A percentile compares a stretch with the other conserved stretches of the same genome.
phyloP scores from a whole-genome alignment of 2,888 invertebrate species.

The Drosophila vallismaia region DNA sequence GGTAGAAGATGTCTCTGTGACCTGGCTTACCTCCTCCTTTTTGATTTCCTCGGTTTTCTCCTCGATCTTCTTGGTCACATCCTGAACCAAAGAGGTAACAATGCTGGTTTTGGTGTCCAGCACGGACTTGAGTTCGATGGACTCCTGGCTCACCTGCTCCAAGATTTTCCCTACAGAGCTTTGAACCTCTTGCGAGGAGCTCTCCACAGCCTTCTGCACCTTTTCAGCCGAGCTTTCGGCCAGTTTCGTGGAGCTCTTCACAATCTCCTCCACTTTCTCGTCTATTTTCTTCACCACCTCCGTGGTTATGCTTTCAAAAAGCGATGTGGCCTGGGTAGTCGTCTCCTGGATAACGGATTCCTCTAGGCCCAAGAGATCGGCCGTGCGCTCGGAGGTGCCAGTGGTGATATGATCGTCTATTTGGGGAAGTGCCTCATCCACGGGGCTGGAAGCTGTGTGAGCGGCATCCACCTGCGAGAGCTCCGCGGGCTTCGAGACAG shows the following conservation, averaged over 20 bases:
- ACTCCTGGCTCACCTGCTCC: conserved; percentile 45
- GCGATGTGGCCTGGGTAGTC: background rate
- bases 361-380: conserved; percentile 16
- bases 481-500: conserved; percentile 58
- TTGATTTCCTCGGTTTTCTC: conserved; percentile 23
- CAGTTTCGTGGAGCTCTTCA: conserved; percentile 10
- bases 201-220: conserved; percentile 32
- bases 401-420: conserved; percentile 54
- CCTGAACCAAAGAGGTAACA: conserved; percentile 24
- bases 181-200: conserved; percentile 45
- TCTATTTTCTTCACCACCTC: conserved; percentile 18
- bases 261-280: conserved; percentile 11
- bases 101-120: conserved; percentile 38
- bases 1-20: conserved; percentile 37
- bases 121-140: conserved; percentile 23
- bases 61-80: conserved; percentile 30
- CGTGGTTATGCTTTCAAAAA: conserved; percentile 16
- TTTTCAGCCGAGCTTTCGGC: conserved; percentile 15
- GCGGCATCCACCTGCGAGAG: conserved; percentile 45
- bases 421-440: conserved; percentile 55
- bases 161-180: conserved; percentile 38
- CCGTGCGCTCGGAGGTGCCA: background rate
- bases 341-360: conserved; percentile 8
- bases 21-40: conserved; percentile 22
- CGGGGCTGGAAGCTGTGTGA: conserved; percentile 70